phyloP scores from a whole-genome alignment of 2,888 invertebrate genomes.

The Polyommatus iphigenia region DNA sequence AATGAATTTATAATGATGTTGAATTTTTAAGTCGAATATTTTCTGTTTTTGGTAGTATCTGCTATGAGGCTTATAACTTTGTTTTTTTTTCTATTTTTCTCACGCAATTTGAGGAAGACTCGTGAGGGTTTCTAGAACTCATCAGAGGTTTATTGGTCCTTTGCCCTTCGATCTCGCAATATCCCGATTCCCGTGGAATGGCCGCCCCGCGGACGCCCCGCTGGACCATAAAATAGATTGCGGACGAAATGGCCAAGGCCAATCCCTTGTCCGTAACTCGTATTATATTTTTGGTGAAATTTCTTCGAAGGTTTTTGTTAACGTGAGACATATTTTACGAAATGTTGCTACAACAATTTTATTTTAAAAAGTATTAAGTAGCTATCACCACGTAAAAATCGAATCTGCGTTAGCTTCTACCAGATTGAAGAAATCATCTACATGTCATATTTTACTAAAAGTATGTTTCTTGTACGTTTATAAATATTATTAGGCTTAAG shows the following conservation, averaged over 20 bases:
- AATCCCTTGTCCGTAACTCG: background rate
- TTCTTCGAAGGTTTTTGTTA: background rate
- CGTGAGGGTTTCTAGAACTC: background rate
- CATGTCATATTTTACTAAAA: no score
- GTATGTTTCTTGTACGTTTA: no score
- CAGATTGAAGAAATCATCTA: background rate
- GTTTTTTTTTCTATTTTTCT: background rate
- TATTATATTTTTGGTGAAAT: slow-evolving; percentile 4
- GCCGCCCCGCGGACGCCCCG: slow-evolving; percentile 7
- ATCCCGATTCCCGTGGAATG: background rate
- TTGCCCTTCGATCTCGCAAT: slow-evolving; percentile 19
- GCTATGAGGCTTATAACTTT: background rate
- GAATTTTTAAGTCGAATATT: background rate
- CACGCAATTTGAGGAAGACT: background rate
- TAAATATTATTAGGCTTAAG: no score
- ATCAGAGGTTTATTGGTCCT: background rate
- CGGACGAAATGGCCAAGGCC: background rate
- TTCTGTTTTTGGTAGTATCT: background rate
- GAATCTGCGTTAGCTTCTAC: background rate
- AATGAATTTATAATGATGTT: background rate
- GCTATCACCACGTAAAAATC: no score
- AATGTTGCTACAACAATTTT: background rate
- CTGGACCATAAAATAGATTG: slow-evolving; percentile 16
- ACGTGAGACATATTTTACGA: background rate
- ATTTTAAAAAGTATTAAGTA: no score